Percentiles rank a stretch among this genome's conserved stretches.
Evolutionary conservation across 2,888 invertebrate genomes (phyloP).

Genomic region (Panopea generosa): DNA sequence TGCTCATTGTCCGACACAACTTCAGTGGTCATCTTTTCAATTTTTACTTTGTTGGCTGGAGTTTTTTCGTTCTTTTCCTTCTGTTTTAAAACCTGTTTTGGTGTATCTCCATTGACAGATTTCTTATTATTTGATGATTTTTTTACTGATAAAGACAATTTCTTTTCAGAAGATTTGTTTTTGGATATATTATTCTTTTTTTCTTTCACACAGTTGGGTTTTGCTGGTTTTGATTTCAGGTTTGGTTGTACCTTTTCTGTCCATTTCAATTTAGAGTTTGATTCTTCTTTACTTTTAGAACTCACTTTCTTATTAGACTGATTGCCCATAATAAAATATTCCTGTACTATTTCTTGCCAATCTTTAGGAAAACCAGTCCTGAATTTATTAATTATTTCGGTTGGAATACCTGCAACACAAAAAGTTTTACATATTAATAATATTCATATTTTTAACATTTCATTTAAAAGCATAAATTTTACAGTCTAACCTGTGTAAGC

Average conservation of each 20-base stretch:
- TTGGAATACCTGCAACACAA: slow-evolving; percentile 69
- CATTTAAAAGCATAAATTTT: no score
- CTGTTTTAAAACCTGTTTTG: not conserved
- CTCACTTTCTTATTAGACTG: not conserved
- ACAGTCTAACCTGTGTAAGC: no score
- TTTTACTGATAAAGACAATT: no score
- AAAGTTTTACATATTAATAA: no score
- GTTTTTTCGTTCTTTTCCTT: not conserved
- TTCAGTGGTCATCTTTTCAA: no score
- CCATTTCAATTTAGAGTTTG: not conserved
- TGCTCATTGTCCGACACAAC: not conserved
- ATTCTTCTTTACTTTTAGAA: not conserved
- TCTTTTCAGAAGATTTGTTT: no score
- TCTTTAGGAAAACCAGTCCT: slow-evolving; percentile 70
- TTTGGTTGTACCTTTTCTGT: not conserved
- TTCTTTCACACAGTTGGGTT: not conserved
- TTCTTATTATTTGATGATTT: no score
- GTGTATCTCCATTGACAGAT: no score
- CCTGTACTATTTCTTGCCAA: slow-evolving; percentile 68
- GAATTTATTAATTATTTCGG: slow-evolving; percentile 61
- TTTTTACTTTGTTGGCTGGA: not conserved
- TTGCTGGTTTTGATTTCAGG: not conserved
- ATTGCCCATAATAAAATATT: slow-evolving; percentile 46
- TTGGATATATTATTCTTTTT: not conserved
- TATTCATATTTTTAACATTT: no score